Conservation (phyloP, 2,113 vertebrate species). For the Rattus rattus region DNA sequence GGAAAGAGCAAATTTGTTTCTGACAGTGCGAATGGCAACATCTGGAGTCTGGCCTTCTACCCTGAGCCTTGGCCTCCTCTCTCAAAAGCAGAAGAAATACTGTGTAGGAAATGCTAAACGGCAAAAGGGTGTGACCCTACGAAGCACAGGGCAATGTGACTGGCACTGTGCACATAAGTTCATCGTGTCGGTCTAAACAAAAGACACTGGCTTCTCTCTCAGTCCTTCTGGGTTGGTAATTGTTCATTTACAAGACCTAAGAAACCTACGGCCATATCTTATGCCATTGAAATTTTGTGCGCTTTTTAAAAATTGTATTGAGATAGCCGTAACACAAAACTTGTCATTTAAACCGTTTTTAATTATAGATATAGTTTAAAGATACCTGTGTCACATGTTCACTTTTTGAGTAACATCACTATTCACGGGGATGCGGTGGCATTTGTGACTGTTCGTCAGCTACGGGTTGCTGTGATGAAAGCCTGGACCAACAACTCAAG, state of each 20-base stretch:
- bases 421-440: not conserved
- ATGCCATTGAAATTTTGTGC: not conserved
- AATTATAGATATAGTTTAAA: not conserved
- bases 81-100: constrained; percentile 42
- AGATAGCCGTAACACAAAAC: not conserved
- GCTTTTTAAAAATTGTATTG: not conserved
- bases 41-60: constrained; percentile 36
- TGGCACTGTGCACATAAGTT: not conserved
- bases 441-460: not conserved
- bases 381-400: not conserved
- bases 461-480: not conserved
- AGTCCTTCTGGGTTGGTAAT: too few species aligned
- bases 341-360: not conserved
- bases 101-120: not conserved
- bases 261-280: not conserved
- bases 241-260: not conserved
- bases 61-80: constrained; percentile 35
- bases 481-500: not conserved
- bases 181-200: not conserved
- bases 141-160: not conserved
- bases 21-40: not conserved
- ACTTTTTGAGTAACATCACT: not conserved
- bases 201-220: not conserved
- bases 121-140: not conserved
- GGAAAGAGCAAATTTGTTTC: constrained; percentile 39